Evolutionary conservation across 1,140 invertebrate species (phyloP).

Genomic region (Varroa destructor): DNA sequence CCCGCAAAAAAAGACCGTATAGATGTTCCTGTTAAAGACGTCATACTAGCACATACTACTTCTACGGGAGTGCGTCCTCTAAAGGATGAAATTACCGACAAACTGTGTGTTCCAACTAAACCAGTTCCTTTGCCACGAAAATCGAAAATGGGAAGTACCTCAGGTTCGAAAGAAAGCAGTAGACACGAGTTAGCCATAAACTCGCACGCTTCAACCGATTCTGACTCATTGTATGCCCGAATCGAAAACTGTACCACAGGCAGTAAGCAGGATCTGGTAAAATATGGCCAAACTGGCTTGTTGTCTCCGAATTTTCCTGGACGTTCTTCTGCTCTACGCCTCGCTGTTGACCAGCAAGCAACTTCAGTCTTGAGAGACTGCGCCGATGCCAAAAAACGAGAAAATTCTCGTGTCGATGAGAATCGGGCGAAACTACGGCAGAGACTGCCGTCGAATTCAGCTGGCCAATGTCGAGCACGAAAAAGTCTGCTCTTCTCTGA

Average conservation of each 20-base stretch:
- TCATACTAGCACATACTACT: no score
- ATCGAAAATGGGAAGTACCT: background rate
- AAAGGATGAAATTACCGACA: no score
- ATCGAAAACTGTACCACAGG: slow-evolving; percentile 11
- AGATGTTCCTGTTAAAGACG: background rate
- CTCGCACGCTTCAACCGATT: background rate
- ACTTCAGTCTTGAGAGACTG: background rate
- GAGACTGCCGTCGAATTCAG: background rate
- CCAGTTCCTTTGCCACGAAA: slow-evolving; percentile 7
- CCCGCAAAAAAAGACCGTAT: slow-evolving; percentile 12
- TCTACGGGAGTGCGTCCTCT: no score
- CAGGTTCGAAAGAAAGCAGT: background rate
- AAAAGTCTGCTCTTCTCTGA: slow-evolving; percentile 19
- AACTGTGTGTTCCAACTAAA: background rate
- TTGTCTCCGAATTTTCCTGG: background rate
- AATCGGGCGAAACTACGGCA: background rate
- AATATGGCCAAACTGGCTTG: background rate
- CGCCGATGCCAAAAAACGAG: background rate
- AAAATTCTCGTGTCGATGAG: background rate
- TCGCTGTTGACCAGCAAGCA: no score
- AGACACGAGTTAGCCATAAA: background rate
- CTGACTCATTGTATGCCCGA: slow-evolving; percentile 1
- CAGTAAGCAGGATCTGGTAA: slow-evolving; percentile 10
- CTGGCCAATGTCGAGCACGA: slow-evolving; percentile 11
- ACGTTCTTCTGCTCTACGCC: background rate